Evolutionary conservation across 2,888 invertebrate species (phyloP).

Genomic region (Flexamia atlantica): DNA sequence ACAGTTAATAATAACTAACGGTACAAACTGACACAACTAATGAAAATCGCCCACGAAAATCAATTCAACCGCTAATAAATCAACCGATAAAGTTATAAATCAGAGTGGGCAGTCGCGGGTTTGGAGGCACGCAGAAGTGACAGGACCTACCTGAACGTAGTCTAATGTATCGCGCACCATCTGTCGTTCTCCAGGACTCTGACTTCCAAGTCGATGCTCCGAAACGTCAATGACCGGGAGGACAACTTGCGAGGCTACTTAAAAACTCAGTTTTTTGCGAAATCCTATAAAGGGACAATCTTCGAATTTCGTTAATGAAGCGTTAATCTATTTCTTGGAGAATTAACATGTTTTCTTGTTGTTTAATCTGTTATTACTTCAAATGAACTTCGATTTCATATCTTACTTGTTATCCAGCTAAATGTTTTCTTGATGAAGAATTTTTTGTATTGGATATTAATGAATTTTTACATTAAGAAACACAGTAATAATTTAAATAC

Average conservation of each 20-base stretch:
- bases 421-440: no score
- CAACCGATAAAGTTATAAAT: not conserved
- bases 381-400: no score
- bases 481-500: no score
- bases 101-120: not conserved
- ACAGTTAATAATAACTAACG: no score
- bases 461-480: no score
- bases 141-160: conserved; percentile 23
- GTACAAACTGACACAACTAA: not conserved
- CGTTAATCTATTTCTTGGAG: no score
- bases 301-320: no score
- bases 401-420: no score
- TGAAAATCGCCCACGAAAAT: not conserved
- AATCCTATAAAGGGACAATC: no score
- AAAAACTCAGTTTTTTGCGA: conserved; percentile 4
- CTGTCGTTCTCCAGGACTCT: not conserved
- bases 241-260: not conserved
- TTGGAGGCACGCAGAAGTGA: not conserved
- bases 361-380: no score
- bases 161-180: not conserved
- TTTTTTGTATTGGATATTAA: no score
- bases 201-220: not conserved
- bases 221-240: conserved; percentile 3
- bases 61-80: not conserved
- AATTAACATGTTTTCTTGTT: no score